These are phyloP conservation scores for Salvelinus fontinalis DNA, from an alignment of 2,113 vertebrate species.

Conservation along the genomic window DNA sequence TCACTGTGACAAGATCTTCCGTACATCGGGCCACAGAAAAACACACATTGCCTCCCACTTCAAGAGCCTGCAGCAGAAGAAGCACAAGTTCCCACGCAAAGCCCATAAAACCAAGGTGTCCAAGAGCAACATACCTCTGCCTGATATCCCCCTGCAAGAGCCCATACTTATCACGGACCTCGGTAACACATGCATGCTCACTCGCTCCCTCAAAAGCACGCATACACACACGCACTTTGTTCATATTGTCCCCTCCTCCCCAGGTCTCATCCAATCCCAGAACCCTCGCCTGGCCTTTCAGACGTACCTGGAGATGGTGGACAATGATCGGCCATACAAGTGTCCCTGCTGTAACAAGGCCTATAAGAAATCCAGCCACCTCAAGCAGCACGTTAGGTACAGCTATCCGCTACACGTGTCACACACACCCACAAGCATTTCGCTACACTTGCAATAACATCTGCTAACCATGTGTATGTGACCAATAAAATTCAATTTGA, in stretches of 20 bases:
- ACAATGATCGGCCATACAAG: constrained; percentile 93
- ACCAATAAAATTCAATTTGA: too few species aligned
- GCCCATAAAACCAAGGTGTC: constrained; percentile 83
- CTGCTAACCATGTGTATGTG: not conserved
- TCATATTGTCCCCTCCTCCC: not conserved
- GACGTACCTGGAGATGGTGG: constrained; percentile 85
- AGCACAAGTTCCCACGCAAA: constrained; percentile 90
- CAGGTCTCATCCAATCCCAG: constrained; percentile 85
- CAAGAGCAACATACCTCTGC: constrained; percentile 82
- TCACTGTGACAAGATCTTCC: constrained; percentile 97
- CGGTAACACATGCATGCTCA: constrained; percentile 71
- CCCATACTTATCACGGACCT: constrained; percentile 97
- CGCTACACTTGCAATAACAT: not conserved
- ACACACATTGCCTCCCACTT: constrained; percentile 97
- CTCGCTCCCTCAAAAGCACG: not conserved
- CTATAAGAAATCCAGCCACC: constrained; percentile 98
- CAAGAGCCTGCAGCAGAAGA: constrained; percentile 88
- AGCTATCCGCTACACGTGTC: not conserved
- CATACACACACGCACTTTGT: not conserved
- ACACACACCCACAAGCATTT: too few species aligned
- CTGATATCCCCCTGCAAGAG: constrained; percentile 95
- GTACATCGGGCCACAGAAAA: constrained; percentile 96
- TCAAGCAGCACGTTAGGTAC: constrained; percentile 97
- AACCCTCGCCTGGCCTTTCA: constrained; percentile 88
- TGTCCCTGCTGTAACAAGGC: constrained; percentile 94